Evolutionary conservation across 2,113 vertebrate genomes (phyloP), one percentile per base, ranked within the genome.

Genomic region (Mellivora capensis): DNA sequence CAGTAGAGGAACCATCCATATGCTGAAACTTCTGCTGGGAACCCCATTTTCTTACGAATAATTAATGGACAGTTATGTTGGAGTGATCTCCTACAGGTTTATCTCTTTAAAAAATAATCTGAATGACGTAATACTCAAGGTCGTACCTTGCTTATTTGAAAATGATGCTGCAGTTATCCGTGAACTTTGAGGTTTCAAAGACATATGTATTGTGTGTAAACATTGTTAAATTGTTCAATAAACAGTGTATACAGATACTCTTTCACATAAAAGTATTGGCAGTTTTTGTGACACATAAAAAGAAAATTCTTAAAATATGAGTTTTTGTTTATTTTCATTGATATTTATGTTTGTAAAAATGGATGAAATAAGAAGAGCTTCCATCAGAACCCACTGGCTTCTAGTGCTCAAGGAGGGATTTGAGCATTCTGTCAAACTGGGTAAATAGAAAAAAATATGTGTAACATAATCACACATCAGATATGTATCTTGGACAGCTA

Each of bases 1-100:
- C 99, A 1, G 98, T 99, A 29, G 99, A 99, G 15, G 99, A 99
- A 85, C 99, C 99, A 11, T 99, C 99, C 39, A 99, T 99, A 97
- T 99, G 99, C 99, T 99, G 97, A 99, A 97, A 67, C 96, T 74
- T 89, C 72, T 90, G 84, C 37, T 90, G 91, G 90, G 62, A 91
- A n/a, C 54, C 64, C 83, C 90, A 93, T 96, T 93, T 95, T 69
- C 54, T 96, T 97, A 52, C 74, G 95, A 87, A 96, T 31, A 82
- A 84, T 94, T 31, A 76, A 74, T 76, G 93, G 82, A 98, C 97
- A 91, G n/a, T 96, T 96, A 89, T 39, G 93, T 95, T 92, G 0
- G 57, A 94, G 39, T 79, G 69, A 93, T 96, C 93, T 49, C 93
- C 94, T 42, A 77, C 95, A 97, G 96, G 87, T 90, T 98, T 96